phyloP scores from a whole-genome alignment of 2,113 vertebrate genomes.

The Burhinus bistriatus region DNA sequence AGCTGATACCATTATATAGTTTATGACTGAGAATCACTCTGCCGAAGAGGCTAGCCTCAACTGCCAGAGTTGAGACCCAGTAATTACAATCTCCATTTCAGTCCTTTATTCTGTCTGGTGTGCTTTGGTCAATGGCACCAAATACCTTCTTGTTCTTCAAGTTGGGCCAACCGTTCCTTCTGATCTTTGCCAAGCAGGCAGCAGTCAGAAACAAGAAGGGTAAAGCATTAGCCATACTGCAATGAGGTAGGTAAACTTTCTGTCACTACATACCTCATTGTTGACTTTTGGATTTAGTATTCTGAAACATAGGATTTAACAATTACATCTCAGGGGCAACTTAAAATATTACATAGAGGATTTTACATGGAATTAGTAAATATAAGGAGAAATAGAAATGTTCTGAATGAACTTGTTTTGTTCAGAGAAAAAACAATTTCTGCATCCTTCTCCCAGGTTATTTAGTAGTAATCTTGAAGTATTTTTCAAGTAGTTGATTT shows the following conservation, averaged over 20 bases:
- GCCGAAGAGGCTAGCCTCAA: rapidly evolving
- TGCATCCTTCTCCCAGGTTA: background rate
- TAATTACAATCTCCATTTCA: background rate
- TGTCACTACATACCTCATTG: background rate
- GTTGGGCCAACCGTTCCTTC: background rate
- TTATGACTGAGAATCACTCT: background rate
- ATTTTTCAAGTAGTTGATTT: background rate
- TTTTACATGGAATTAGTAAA: background rate
- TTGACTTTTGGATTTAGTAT: background rate
- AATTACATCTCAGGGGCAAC: background rate
- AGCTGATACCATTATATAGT: background rate
- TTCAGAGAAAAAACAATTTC: background rate
- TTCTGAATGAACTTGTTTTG: background rate
- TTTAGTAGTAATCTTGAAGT: background rate
- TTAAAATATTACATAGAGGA: background rate
- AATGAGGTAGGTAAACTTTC: background rate
- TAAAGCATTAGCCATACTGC: background rate
- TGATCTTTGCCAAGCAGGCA: background rate
- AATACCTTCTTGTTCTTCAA: background rate
- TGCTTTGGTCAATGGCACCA: background rate
- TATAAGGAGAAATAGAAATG: background rate
- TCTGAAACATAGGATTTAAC: background rate
- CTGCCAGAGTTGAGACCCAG: background rate
- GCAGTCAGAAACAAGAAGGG: background rate
- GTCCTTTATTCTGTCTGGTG: background rate